These are phyloP conservation scores for Chloroceryle aenea DNA, from an alignment of 2,113 vertebrate genomes.

Conservation along the genomic window DNA sequence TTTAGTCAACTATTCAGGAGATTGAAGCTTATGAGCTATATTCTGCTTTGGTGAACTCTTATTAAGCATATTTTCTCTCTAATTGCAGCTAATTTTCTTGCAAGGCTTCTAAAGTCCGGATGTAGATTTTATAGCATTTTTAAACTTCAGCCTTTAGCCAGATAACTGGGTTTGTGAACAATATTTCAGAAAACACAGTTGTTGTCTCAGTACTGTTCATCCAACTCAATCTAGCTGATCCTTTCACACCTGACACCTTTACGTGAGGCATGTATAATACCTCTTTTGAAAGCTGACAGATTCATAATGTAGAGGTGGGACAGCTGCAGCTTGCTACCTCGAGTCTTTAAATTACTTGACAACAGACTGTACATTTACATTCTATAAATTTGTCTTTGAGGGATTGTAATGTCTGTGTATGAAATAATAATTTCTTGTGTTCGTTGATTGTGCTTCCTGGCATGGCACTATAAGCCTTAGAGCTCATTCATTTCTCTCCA, in stretches of 20 bases:
- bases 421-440: neutral
- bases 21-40: neutral
- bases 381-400: neutral
- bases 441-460: accelerated
- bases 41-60: neutral
- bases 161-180: neutral
- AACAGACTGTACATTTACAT: neutral
- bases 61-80: neutral
- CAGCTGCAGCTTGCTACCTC: neutral
- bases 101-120: neutral
- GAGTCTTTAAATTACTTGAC: neutral
- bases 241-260: neutral
- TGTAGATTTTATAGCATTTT: neutral
- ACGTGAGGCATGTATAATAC: accelerated
- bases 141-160: neutral
- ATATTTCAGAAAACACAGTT: neutral
- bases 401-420: accelerated
- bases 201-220: neutral
- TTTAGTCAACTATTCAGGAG: neutral
- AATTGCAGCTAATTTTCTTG: neutral
- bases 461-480: neutral
- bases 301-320: accelerated
- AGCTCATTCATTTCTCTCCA: neutral
- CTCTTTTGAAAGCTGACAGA: neutral
- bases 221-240: neutral